Base-by-base conservation (phyloP, 2,888 invertebrate species). In the Mythimna impura region DNA sequence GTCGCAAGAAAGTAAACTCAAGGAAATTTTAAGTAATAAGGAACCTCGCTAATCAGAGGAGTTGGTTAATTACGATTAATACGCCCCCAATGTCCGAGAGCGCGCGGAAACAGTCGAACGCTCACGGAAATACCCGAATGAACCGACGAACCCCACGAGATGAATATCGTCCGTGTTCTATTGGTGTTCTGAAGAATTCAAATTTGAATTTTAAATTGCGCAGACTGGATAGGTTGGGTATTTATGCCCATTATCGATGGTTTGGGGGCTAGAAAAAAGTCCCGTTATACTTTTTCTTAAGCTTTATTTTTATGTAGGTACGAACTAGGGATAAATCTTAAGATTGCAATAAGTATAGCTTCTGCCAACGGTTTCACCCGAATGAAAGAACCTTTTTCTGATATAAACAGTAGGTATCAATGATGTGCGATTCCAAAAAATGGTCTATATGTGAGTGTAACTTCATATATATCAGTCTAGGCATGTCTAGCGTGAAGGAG, bases 11-110 rank as follows among this genome's bases (percentile, higher is more conserved):
- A 93, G 91, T 93, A 90, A 90, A 90, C 89, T 87, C 90, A 91
- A 93, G 94, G 93, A 94, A 91, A 93, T 91, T 93, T 93, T 90
- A 93, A 94, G 94, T 94, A 95, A 94, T 95, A 94, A 94, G 93
- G 92, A 90, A 87, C 86, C 87, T 87, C 88, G 90, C 91, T 94
- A 94, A 94, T 93, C 93, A 93, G 85, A 87, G 74, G 85, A 86
- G 80, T 84, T 88, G 86, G 86, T 86, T 93, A 93, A 94, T 93
- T 91, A 93, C 93, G 91, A 94, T 93, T 92, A 91, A 93, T 91
- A 89, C 87, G 88, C 84, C 88, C 88, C 89, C 82, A 74, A 87
- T 87, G 86, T 87, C 88, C 88, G 82, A 86, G 57, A 62, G 60
- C 3, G 36, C 61, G 52, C 85, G 87, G 63, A 77, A 71, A 84